Evolutionary conservation across 2,888 invertebrate species (phyloP).

Genomic region (Chironomus riparius): DNA sequence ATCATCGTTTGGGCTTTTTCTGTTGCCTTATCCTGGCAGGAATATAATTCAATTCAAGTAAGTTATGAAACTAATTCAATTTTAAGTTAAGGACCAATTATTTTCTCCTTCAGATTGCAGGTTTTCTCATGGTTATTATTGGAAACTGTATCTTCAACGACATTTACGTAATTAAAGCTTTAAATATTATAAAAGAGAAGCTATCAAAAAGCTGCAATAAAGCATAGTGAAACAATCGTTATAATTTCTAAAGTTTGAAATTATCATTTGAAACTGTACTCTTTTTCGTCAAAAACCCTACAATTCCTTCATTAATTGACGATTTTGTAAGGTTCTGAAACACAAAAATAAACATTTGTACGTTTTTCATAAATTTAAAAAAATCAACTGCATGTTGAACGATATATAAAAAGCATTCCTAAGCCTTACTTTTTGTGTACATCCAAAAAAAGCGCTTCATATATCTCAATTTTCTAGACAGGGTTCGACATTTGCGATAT

Average conservation of each 20-base stretch:
- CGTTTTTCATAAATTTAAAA: too few relatives aligned
- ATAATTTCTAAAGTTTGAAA: too few relatives aligned
- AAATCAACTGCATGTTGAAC: too few relatives aligned
- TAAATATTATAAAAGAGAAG: background rate
- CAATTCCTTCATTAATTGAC: too few relatives aligned
- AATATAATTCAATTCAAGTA: constrained; percentile 66
- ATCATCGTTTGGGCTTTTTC: constrained; percentile 81
- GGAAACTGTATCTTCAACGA: background rate
- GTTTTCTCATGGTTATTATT: background rate
- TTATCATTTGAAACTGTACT: too few relatives aligned
- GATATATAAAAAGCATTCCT: too few relatives aligned
- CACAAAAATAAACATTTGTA: too few relatives aligned
- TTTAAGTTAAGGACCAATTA: background rate
- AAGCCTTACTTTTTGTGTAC: too few relatives aligned
- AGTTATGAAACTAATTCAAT: constrained; percentile 50
- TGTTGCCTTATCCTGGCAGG: constrained; percentile 65
- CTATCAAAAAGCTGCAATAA: background rate
- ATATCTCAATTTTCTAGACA: too few relatives aligned
- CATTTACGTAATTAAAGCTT: background rate
- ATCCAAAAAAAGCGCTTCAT: too few relatives aligned
- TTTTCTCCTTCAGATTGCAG: background rate
- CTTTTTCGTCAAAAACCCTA: too few relatives aligned
- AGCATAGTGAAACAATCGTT: background rate
- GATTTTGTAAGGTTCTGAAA: too few relatives aligned
- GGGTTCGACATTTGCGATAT: background rate